Percentiles rank a stretch among this genome's conserved stretches.
phyloP scores from a whole-genome alignment of 2,888 invertebrate species.

The Callimorpha dominula region DNA sequence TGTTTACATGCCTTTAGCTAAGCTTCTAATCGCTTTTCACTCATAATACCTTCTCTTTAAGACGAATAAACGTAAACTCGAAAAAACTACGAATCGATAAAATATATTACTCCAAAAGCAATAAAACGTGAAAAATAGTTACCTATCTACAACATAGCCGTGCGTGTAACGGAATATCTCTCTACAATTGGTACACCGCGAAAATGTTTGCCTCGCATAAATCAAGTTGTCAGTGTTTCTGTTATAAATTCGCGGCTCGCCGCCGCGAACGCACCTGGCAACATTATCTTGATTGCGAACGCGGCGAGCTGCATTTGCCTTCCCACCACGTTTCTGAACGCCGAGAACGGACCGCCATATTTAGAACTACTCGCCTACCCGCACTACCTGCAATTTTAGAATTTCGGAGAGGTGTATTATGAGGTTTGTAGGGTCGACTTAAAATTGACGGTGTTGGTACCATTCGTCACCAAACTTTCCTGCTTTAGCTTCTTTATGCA shows the following conservation, averaged over 20 bases:
- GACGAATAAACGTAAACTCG: constrained; percentile 8
- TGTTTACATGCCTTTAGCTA: no score
- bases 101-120: constrained; percentile 66
- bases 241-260: constrained; percentile 80
- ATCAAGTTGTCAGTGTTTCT: constrained; percentile 82
- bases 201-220: constrained; percentile 77
- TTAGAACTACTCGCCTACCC: constrained; percentile 36
- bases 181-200: constrained; percentile 61
- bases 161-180: constrained; percentile 74
- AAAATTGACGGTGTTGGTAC: constrained; percentile 46
- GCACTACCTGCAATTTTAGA: neutral
- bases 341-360: constrained; percentile 32
- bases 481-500: constrained; percentile 63
- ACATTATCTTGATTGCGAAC: constrained; percentile 82
- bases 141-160: constrained; percentile 63
- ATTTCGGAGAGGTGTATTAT: neutral
- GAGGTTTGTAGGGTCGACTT: constrained; percentile 29
- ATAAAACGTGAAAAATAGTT: constrained; percentile 78
- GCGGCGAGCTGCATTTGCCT: constrained; percentile 67
- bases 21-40: neutral
- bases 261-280: constrained; percentile 79
- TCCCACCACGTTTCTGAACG: constrained; percentile 57
- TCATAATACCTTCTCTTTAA: neutral
- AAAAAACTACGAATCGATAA: constrained; percentile 49
- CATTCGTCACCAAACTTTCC: constrained; percentile 63